These are phyloP conservation scores for Pristionchus maxplancki DNA, from an alignment of 2,888 invertebrate genomes.

Conservation along the genomic window DNA sequence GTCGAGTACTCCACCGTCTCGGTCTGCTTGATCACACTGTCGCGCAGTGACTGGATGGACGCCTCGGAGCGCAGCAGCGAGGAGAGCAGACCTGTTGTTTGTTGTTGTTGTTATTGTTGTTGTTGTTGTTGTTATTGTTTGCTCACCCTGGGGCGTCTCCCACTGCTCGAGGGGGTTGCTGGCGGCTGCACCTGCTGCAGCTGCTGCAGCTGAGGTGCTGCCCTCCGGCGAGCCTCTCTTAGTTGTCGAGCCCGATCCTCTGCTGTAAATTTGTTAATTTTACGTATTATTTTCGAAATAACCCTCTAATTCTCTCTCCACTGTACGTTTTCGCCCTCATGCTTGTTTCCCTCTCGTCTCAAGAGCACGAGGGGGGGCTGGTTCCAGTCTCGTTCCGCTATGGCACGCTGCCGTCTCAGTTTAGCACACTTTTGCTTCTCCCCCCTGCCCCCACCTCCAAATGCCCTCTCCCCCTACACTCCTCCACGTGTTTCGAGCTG, in stretches of 20 bases:
- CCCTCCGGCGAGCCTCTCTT: constrained; percentile 34
- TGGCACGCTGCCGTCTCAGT: background rate
- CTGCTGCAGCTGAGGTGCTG: background rate
- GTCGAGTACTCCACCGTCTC: constrained; percentile 73
- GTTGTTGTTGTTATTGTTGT: too few species aligned
- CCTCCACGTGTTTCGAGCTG: background rate
- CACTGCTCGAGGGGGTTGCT: constrained; percentile 7
- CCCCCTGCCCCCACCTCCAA: background rate
- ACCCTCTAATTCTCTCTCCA: background rate
- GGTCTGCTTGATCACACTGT: constrained; percentile 75
- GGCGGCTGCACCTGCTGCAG: background rate
- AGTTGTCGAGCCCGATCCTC: background rate
- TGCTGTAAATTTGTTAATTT: too few species aligned
- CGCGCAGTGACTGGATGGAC: constrained; percentile 71
- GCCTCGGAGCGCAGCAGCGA: constrained; percentile 69
- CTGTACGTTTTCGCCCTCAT: background rate
- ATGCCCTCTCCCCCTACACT: background rate
- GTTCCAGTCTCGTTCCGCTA: background rate
- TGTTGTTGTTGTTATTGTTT: too few species aligned
- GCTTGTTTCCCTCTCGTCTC: background rate
- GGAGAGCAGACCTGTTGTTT: constrained; percentile 66
- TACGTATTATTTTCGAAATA: too few species aligned
- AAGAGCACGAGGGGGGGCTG: background rate
- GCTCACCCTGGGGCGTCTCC: constrained; percentile 31
- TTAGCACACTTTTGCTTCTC: background rate